These are phyloP conservation scores for Mimas tiliae DNA, from an alignment of 2,888 invertebrate species.

Conservation along the genomic window DNA sequence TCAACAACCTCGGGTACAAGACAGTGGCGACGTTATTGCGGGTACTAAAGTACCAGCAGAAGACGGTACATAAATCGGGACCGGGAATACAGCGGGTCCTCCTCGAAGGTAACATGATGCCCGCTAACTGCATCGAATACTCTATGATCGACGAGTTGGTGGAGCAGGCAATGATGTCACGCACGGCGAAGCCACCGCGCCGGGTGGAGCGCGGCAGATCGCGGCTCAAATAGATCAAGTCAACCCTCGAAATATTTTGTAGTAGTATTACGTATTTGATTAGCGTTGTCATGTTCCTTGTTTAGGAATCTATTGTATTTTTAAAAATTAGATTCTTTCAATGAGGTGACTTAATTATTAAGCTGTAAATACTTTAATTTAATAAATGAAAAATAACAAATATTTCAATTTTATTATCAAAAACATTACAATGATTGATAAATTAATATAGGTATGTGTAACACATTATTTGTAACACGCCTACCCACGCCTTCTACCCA, in stretches of 20 bases:
- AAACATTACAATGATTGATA: too few species aligned
- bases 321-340: too few species aligned
- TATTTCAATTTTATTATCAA: too few species aligned
- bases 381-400: too few species aligned
- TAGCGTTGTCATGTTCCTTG: too few species aligned
- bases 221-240: background rate
- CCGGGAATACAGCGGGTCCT: constrained; percentile 41
- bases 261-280: background rate
- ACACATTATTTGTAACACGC: too few species aligned
- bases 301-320: too few species aligned
- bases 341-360: too few species aligned
- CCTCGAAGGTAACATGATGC: constrained; percentile 44
- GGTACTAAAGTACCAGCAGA: constrained; percentile 39
- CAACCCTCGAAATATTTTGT: background rate
- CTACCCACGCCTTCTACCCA: too few species aligned
- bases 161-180: constrained; percentile 26
- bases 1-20: constrained; percentile 41
- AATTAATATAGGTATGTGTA: too few species aligned
- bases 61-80: constrained; percentile 25
- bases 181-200: constrained; percentile 7
- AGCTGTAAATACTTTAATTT: too few species aligned
- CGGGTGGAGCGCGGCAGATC: background rate
- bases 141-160: constrained; percentile 33
- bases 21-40: constrained; percentile 34
- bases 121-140: constrained; percentile 35